These are phyloP conservation scores for Phalacrocorax pelagicus DNA, from an alignment of 2,113 vertebrate species.

Conservation along the genomic window DNA sequence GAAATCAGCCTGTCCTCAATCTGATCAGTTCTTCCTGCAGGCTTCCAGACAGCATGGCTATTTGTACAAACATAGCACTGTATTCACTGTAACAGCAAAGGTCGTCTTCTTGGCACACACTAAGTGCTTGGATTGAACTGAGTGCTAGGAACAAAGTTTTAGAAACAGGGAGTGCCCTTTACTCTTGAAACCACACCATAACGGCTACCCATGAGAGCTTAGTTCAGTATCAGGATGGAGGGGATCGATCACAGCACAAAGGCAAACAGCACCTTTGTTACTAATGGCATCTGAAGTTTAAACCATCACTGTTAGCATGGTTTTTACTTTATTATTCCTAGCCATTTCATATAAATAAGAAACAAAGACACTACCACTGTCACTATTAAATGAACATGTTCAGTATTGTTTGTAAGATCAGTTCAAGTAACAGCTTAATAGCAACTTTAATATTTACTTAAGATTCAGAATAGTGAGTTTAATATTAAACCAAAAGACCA, in stretches of 20 bases:
- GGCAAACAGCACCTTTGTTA: not conserved
- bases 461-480: not conserved
- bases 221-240: not conserved
- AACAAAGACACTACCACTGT: not conserved
- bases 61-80: not conserved
- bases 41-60: not conserved
- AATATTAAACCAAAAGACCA: not conserved
- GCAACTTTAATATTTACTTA: not conserved
- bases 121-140: not conserved
- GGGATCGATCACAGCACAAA: not conserved
- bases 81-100: not conserved
- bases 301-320: accelerated
- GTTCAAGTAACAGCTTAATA: not conserved
- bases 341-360: not conserved
- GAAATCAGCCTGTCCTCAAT: not conserved
- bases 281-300: not conserved
- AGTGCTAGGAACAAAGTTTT: not conserved
- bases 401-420: not conserved
- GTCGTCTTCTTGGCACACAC: not conserved
- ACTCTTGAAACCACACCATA: not conserved
- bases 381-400: not conserved
- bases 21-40: not conserved
- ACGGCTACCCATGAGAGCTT: not conserved
- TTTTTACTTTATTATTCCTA: not conserved
- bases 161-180: not conserved